Evolutionary conservation across 2,888 invertebrate species (phyloP).

Genomic region (Plagodis dolabraria): DNA sequence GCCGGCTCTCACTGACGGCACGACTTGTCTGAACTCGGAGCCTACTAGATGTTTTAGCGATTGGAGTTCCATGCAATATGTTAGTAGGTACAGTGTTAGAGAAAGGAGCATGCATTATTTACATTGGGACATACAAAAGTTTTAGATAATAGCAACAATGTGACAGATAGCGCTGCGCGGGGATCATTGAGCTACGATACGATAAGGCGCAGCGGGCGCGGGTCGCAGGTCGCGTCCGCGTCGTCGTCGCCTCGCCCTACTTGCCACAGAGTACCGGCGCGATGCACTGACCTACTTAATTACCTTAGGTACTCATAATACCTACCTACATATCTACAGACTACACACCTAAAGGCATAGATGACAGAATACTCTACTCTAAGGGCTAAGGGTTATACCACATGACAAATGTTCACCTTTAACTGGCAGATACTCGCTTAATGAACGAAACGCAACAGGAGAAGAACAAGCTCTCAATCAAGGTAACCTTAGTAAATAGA

Average conservation of each 20-base stretch:
- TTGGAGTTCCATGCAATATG: slow-evolving; percentile 1
- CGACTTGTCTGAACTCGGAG: slow-evolving; percentile 17
- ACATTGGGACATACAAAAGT: neutral
- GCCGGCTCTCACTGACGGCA: neutral
- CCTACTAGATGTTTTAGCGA: slow-evolving; percentile 6
- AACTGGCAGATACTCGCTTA: too few species aligned
- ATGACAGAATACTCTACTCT: too few species aligned
- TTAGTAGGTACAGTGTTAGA: slow-evolving; percentile 15
- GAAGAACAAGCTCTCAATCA: too few species aligned
- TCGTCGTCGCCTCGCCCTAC: slow-evolving; percentile 11
- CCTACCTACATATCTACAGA: neutral
- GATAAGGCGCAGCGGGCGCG: slow-evolving; percentile 23
- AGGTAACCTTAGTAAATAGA: too few species aligned
- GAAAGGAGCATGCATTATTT: slow-evolving; percentile 18
- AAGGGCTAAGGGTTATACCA: too few species aligned
- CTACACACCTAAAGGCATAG: neutral
- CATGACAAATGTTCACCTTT: too few species aligned
- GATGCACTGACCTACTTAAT: slow-evolving; percentile 6
- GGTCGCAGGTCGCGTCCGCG: slow-evolving; percentile 35
- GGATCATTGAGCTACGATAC: too few species aligned
- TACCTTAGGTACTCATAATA: neutral
- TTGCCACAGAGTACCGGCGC: neutral
- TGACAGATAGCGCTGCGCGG: too few species aligned
- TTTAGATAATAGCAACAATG: too few species aligned
- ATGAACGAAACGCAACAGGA: too few species aligned